Percentiles rank a stretch among this genome's conserved stretches.
phyloP scores from a whole-genome alignment of 1,140 invertebrate genomes.

The Lutraria rhynchaena region DNA sequence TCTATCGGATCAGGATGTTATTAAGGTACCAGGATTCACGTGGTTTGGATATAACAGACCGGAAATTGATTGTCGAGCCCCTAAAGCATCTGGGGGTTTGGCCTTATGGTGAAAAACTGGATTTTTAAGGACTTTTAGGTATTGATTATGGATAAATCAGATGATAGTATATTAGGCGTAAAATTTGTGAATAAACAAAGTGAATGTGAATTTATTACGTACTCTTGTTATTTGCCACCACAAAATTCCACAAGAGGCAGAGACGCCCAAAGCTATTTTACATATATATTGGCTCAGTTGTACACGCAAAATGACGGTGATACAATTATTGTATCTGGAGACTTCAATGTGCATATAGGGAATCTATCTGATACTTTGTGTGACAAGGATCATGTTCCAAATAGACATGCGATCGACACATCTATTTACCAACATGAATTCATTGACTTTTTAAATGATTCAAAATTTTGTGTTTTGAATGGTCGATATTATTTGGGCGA shows the following conservation, averaged over 20 bases:
- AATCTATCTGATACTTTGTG: slow-evolving; percentile 5
- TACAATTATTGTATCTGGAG: slow-evolving; percentile 21
- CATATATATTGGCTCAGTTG: no score
- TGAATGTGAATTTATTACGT: no score
- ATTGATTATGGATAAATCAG: slow-evolving; percentile 19
- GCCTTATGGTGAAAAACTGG: no score
- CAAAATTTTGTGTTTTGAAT: slow-evolving; percentile 52
- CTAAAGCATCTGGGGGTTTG: slow-evolving; percentile 56
- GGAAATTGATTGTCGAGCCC: slow-evolving; percentile 56
- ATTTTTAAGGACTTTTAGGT: slow-evolving; percentile 14
- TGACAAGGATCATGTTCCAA: slow-evolving; percentile 1
- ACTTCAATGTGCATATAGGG: no score
- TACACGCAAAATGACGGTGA: slow-evolving; percentile 19
- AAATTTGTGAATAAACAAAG: no score
- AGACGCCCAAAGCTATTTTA: no score
- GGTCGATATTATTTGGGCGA: slow-evolving; percentile 7
- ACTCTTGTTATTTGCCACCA: no score
- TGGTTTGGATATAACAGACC: slow-evolving; percentile 41
- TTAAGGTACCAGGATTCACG: background rate
- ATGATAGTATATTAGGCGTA: no score
- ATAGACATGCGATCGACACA: slow-evolving; percentile 29
- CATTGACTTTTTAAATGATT: no score
- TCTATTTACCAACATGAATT: no score
- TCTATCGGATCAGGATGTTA: background rate
- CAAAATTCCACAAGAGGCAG: no score